A percentile compares a stretch with the other conserved stretches of the same genome.
Conservation (phyloP, 2,113 vertebrate species). For the Cyprinus carpio region DNA sequence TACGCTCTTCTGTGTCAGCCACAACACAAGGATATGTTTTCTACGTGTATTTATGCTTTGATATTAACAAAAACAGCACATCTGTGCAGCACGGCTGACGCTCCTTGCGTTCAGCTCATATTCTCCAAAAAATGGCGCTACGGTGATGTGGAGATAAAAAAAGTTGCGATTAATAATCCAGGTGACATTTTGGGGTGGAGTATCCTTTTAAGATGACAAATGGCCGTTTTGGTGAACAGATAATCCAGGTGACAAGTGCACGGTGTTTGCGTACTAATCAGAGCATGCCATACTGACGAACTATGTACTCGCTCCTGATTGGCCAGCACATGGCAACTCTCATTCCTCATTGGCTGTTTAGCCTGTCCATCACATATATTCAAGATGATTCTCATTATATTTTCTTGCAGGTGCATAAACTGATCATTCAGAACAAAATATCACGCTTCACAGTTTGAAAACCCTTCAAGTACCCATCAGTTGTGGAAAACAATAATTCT, state of each 20-base stretch:
- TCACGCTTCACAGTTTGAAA: neutral
- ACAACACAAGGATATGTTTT: too few species aligned
- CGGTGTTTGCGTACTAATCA: neutral
- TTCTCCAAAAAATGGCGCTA: too few species aligned
- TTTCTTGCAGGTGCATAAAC: neutral
- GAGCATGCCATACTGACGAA: too few species aligned
- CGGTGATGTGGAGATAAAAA: too few species aligned
- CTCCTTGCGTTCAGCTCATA: too few species aligned
- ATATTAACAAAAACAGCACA: too few species aligned
- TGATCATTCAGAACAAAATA: constrained; percentile 16
- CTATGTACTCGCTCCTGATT: neutral
- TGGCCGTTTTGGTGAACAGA: neutral
- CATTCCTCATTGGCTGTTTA: neutral
- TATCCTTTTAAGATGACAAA: neutral
- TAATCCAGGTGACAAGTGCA: neutral
- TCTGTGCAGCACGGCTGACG: too few species aligned
- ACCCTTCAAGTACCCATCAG: neutral
- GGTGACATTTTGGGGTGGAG: too few species aligned
- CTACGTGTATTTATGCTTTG: too few species aligned
- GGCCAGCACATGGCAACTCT: neutral
- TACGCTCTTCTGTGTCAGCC: too few species aligned
- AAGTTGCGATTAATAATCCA: too few species aligned
- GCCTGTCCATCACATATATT: neutral
- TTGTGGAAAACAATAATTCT: neutral
- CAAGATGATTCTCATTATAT: neutral